Evolutionary conservation across 92 coral and sea anemone genomes (phyloP).

Genomic region (Umimayanthus chanpuru): DNA sequence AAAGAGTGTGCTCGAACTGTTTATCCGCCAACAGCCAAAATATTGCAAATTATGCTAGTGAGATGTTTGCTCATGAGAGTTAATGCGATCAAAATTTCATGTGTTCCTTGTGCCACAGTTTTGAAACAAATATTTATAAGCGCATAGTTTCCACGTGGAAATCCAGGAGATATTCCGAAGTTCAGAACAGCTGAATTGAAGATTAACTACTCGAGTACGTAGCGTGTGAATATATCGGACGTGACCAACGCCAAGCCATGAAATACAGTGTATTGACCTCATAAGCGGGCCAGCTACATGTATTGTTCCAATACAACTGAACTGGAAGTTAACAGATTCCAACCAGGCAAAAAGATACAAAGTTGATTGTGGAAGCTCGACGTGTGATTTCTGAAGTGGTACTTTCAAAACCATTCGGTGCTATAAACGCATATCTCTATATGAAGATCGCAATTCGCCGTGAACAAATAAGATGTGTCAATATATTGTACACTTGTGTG

Average conservation of each 20-base stretch:
- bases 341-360: neutral
- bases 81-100: too few relatives aligned
- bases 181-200: neutral
- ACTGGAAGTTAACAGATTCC: neutral
- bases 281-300: neutral
- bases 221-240: neutral
- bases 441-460: neutral
- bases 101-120: neutral
- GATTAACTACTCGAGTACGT: neutral
- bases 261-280: neutral
- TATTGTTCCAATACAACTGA: neutral
- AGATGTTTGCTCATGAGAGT: too few relatives aligned
- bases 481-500: neutral
- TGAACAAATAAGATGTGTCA: neutral
- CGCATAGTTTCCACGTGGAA: neutral
- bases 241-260: conserved; percentile 1
- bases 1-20: too few relatives aligned
- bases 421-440: neutral
- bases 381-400: neutral
- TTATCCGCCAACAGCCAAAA: too few relatives aligned
- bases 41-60: too few relatives aligned
- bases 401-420: neutral
- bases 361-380: too few relatives aligned
- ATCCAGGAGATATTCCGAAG: neutral
- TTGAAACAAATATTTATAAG: neutral